phyloP scores from a whole-genome alignment of 2,797 vertebrate species.

The Sternarchorhynchus goeldii region DNA sequence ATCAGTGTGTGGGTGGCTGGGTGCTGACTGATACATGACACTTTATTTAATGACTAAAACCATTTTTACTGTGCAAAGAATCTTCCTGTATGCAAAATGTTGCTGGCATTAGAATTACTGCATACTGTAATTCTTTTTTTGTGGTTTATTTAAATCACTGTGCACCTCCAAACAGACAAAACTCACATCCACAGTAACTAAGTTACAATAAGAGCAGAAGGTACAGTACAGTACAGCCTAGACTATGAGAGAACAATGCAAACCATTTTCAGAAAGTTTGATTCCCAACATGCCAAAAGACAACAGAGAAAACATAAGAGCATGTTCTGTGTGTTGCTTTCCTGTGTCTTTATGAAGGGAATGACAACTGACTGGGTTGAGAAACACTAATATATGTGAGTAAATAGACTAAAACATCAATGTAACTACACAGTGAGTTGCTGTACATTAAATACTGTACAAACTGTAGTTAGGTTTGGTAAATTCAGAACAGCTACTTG shows the following conservation, averaged over 20 bases:
- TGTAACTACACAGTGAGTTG: neutral
- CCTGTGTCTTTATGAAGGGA: slow-evolving; percentile 3
- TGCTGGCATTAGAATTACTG: slow-evolving; percentile 48
- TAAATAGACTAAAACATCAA: neutral
- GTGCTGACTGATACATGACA: too few species aligned
- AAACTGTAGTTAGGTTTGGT: too few species aligned
- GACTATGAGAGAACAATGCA: slow-evolving; percentile 27
- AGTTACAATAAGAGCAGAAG: slow-evolving; percentile 11
- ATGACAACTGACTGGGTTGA: slow-evolving; percentile 20
- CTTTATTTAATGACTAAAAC: slow-evolving; percentile 5
- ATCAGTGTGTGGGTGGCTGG: too few species aligned
- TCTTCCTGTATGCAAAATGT: slow-evolving; percentile 9
- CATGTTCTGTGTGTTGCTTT: too few species aligned
- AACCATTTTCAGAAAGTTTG: slow-evolving; percentile 14
- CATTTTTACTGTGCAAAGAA: slow-evolving; percentile 6
- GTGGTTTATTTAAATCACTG: slow-evolving; percentile 51
- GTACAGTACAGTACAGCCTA: slow-evolving; percentile 20
- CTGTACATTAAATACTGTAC: too few species aligned
- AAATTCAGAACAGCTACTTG: too few species aligned
- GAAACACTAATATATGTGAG: neutral
- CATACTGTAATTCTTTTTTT: slow-evolving; percentile 51
- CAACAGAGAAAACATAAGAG: too few species aligned
- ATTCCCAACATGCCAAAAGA: slow-evolving; percentile 18
- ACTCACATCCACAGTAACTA: slow-evolving; percentile 39
- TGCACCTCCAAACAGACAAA: slow-evolving; percentile 27